phyloP scores from a whole-genome alignment of 2,888 invertebrate genomes.

The Ornithoptera priamus region DNA sequence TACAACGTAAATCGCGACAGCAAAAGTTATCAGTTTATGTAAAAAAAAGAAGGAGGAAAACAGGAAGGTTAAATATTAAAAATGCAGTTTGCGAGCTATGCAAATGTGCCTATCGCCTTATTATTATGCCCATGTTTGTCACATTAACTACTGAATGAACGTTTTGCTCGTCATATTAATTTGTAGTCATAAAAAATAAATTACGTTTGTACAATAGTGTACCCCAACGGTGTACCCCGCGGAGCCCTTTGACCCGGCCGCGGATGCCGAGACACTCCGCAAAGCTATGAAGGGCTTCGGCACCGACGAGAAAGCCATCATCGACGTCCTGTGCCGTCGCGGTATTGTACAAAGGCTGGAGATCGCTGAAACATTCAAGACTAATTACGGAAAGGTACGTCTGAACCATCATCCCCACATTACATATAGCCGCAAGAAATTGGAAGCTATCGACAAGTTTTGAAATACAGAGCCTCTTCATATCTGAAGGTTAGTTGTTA shows the following conservation, averaged over 20 bases:
- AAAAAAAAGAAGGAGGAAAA: too few species aligned
- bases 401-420: not conserved
- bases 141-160: not conserved
- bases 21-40: too few species aligned
- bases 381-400: slow-evolving; percentile 91
- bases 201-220: slow-evolving; percentile 78
- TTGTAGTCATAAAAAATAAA: not conserved
- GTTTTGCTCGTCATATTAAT: not conserved
- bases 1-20: too few species aligned
- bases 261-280: slow-evolving; percentile 90
- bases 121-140: too few species aligned
- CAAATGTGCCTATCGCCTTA: too few species aligned
- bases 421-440: not conserved
- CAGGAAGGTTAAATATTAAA: too few species aligned
- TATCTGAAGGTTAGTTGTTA: not conserved
- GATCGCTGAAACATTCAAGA: slow-evolving; percentile 94
- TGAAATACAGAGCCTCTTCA: not conserved
- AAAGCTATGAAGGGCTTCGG: slow-evolving; percentile 97
- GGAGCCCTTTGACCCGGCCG: slow-evolving; percentile 90
- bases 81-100: too few species aligned
- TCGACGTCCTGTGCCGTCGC: slow-evolving; percentile 92
- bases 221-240: slow-evolving; percentile 93
- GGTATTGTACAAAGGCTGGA: slow-evolving; percentile 94
- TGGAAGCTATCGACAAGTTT: not conserved
- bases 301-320: slow-evolving; percentile 94